These are phyloP conservation scores for Chrysogorgia sp. DNA, from an alignment of 92 coral and sea anemone species.

Conservation along the genomic window DNA sequence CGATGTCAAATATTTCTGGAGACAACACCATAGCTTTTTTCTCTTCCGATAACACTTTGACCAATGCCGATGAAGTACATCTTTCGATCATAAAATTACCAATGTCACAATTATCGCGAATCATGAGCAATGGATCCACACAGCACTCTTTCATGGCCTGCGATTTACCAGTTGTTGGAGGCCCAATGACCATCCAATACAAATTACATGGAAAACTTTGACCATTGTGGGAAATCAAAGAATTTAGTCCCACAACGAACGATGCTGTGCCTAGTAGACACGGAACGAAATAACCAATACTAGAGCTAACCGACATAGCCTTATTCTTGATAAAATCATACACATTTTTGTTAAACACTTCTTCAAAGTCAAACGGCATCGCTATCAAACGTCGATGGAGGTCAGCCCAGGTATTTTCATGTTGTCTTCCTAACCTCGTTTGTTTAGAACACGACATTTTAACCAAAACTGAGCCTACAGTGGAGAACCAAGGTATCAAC, in stretches of 20 bases:
- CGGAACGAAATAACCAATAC: conserved; percentile 50
- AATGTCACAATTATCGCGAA: conserved; percentile 44
- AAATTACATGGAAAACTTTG: conserved; percentile 30
- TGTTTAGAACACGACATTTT: conserved; percentile 12
- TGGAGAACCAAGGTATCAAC: too few relatives aligned
- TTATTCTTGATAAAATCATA: conserved; percentile 39
- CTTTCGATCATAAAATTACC: conserved; percentile 25
- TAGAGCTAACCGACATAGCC: conserved; percentile 50
- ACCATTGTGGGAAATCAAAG: conserved; percentile 30
- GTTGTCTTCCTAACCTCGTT: conserved; percentile 44
- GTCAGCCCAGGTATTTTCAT: conserved; percentile 57
- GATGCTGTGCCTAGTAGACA: conserved; percentile 49
- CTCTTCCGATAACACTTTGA: conserved; percentile 5
- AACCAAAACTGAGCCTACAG: too few relatives aligned
- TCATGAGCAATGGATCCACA: conserved; percentile 35
- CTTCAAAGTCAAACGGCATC: conserved; percentile 43
- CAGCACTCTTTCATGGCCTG: conserved; percentile 53
- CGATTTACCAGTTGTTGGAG: conserved; percentile 57
- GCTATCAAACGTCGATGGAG: conserved; percentile 51
- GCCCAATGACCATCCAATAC: conserved; percentile 45
- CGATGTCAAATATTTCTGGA: conserved; percentile 34
- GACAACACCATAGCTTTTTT: conserved; percentile 28
- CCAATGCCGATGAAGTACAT: conserved; percentile 26
- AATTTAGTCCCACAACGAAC: conserved; percentile 37
- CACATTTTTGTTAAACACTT: too few relatives aligned